Base-by-base conservation (phyloP, 2,113 vertebrate species). In the Sebastes fasciatus region DNA sequence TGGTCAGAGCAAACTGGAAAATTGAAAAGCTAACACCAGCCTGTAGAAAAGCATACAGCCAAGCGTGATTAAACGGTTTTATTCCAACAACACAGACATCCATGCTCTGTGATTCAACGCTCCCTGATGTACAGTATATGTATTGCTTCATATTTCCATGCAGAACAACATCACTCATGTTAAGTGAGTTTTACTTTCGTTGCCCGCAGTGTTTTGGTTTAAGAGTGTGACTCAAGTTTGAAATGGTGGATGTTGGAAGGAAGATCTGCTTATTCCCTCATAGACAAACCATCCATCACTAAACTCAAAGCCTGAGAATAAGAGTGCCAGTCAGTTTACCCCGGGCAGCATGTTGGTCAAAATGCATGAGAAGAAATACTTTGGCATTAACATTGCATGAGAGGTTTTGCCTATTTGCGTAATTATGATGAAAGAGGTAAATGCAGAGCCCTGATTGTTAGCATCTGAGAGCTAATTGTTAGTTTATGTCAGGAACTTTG, bases 11-110 rank as follows among this genome's bases (percentile, higher is more conserved):
- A 84, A 79, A 88, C 1, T n/a, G 76, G 76, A 86, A 73, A 69
- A 84, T 0, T 72, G 79, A 70, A 82, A 84, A 82, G 78, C 82
- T 65, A 65, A 83, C 85, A 86, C 71, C 72, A 80, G 62, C 55
- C 54, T 23, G 54, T 46, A 69, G 82, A 81, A 34, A 21, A 84
- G 49, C 14, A 82, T n/a, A 79, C 76, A 75, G 60, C 68, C 82
- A 69, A 74, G 82, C 21, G 60, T 82, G 72, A 89, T 76, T 84
- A 79, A 84, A 86, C 26, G 26, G 23, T 87, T 88, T 89, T 71
- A 74, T 79, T 86, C 61, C 71, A 77, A 67, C 21, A 84, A 77
- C 74, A 83, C 79, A 77, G 61, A 69, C 8, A 8, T 51, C 69
- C 19, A 17, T 10, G 8, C 62, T 1, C 3, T 11, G 62, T 34